Conservation (phyloP, 2,888 invertebrate genomes). For the Drosophila mayaguana region DNA sequence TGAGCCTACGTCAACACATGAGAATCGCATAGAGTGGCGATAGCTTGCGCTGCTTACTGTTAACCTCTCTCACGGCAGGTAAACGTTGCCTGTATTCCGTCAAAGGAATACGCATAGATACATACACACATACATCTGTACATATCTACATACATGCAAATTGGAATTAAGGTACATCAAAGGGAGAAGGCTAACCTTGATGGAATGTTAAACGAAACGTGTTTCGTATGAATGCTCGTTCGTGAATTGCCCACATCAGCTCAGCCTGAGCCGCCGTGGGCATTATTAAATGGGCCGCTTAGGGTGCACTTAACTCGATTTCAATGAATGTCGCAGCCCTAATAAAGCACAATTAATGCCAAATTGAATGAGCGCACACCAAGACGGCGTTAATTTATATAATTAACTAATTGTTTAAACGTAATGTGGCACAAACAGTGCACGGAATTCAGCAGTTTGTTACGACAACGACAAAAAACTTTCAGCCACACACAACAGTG, state of each 20-base stretch:
- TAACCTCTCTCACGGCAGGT: background rate
- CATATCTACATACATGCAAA: background rate
- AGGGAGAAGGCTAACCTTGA: background rate
- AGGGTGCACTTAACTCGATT: slow-evolving; percentile 8
- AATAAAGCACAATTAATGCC: slow-evolving; percentile 28
- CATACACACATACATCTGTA: no score
- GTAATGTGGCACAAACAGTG: slow-evolving; percentile 54
- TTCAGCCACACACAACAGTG: slow-evolving; percentile 42
- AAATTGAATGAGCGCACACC: slow-evolving; percentile 21
- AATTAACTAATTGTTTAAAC: slow-evolving; percentile 58
- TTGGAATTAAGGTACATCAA: background rate
- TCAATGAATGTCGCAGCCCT: slow-evolving; percentile 13
- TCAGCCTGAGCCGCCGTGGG: background rate
- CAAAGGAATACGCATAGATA: background rate
- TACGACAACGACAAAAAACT: slow-evolving; percentile 38
- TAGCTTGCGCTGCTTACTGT: background rate
- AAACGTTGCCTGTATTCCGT: background rate
- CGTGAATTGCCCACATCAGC: background rate
- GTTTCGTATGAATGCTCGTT: background rate
- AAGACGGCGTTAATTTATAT: slow-evolving; percentile 64
- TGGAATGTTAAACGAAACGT: background rate
- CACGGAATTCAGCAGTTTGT: slow-evolving; percentile 65
- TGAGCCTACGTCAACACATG: background rate
- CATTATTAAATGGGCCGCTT: background rate
- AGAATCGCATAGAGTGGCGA: background rate